A percentile compares a stretch with the other conserved stretches of the same genome.
phyloP scores from a whole-genome alignment of 1,140 invertebrate genomes.

The Monochamus saltuarius region DNA sequence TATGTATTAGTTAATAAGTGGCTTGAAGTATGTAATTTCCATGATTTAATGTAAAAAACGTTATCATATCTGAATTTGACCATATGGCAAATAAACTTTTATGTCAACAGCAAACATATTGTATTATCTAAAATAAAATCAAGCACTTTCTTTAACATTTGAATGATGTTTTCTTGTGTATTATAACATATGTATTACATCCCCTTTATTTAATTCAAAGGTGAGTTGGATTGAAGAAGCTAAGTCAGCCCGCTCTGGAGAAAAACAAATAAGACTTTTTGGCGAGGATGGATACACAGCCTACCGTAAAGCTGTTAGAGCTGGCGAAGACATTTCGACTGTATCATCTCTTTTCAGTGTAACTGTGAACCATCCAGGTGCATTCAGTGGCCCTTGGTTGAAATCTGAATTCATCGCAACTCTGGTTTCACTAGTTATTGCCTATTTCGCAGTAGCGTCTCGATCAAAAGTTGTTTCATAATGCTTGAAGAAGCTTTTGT shows the following conservation, averaged over 20 bases:
- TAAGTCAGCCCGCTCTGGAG: constrained; percentile 75
- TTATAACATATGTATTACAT: not conserved
- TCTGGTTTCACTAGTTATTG: constrained; percentile 73
- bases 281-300: constrained; percentile 89
- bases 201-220: constrained; percentile 53
- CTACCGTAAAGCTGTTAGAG: constrained; percentile 73
- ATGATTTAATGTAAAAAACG: no score
- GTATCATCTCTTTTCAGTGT: constrained; percentile 77
- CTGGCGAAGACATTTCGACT: constrained; percentile 64
- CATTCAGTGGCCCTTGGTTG: constrained; percentile 88
- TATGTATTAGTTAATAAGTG: no score
- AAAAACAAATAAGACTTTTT: constrained; percentile 77
- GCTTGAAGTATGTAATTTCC: no score
- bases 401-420: constrained; percentile 90
- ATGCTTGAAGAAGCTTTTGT: not conserved
- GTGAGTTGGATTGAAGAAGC: constrained; percentile 90
- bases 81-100: no score
- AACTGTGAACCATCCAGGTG: constrained; percentile 76
- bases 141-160: no score
- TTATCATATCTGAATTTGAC: no score
- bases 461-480: constrained; percentile 59
- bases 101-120: no score
- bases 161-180: no score
- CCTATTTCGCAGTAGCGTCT: constrained; percentile 82
- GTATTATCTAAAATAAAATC: no score